A percentile compares a stretch with the other conserved stretches of the same genome.
phyloP scores from a whole-genome alignment of 2,113 vertebrate species.

The Saguinus midas region DNA sequence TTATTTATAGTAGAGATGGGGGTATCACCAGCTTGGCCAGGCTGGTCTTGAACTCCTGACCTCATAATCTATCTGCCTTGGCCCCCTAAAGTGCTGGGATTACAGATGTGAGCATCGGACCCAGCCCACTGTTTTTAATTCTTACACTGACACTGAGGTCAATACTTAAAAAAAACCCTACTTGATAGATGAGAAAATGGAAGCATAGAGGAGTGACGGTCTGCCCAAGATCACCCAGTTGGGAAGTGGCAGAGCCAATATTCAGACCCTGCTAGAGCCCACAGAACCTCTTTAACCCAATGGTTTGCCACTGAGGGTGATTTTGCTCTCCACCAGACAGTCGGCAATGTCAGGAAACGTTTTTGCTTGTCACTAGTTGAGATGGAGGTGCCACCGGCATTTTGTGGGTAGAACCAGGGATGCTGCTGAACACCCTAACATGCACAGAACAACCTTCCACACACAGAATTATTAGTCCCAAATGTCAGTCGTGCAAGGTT shows the following conservation, averaged over 20 bases:
- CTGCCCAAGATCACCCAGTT: neutral
- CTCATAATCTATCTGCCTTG: too few species aligned
- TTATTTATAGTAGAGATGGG: too few species aligned
- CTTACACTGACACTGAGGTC: neutral
- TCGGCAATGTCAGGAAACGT: neutral
- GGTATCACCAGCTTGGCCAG: too few species aligned
- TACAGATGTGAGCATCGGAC: too few species aligned
- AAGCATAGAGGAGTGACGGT: neutral
- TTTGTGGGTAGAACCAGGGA: neutral
- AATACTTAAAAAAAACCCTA: neutral
- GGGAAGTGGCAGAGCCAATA: neutral
- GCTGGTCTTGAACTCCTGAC: too few species aligned
- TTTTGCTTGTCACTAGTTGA: neutral
- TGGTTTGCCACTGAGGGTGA: neutral
- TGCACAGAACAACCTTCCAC: neutral
- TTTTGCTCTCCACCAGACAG: neutral
- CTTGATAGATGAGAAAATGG: neutral
- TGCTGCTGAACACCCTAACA: neutral
- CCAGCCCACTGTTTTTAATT: neutral
- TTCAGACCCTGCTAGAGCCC: neutral
- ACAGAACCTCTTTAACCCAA: too few species aligned
- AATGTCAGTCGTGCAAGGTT: rapidly evolving
- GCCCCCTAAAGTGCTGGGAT: too few species aligned
- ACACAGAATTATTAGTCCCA: neutral
- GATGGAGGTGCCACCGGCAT: neutral